Base-by-base conservation (phyloP, 2,888 invertebrate genomes). In the Eledone cirrhosa region DNA sequence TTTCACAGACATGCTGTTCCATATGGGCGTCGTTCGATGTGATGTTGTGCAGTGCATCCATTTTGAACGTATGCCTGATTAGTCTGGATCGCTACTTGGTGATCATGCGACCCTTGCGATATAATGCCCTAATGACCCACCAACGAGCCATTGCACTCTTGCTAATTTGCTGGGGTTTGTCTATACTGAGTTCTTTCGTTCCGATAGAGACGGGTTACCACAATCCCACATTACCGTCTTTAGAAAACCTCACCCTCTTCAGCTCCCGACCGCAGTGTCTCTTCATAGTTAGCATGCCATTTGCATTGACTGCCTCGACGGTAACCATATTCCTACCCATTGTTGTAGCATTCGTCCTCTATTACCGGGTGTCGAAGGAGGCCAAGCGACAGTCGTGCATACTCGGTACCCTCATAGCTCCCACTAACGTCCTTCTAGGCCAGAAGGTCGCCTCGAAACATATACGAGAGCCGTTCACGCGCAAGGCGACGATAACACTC, bases 11-110 rank as follows among this genome's bases (percentile, higher is more conserved):
- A 19, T 86, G 86, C 79, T 87, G 87, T 80, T 84, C 86, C 0
- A 82, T 87, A 4, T 87, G 87, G 87, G 86, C 85, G 13, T 86
- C 86, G 11, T 87, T 85, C 81, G 87, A 87, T 77, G 87, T 87
- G 27, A 87, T 87, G 87, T 80, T 87, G 78, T 85, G 84, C 67
- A 86, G 86, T 69, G 86, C 87, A 29, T 87, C 87, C 8, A 84
- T 87, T 8, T 80, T 87, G 22, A 87, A 87, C 79, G 86, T 87
- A 24, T 87, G 87, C 78, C 81, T 86, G 19, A 87, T 87, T 48
- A 87, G 87, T 77, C 81, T 87, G 11, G 87, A 87, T 78, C 82
- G 87, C 27, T 87, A 87, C 69, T 81, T 87, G 41, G 86, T 86
- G 33, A 86, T 87, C 33, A 86, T 87, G 83, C 84, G 85, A 2